Evolutionary conservation across 2,797 vertebrate genomes (phyloP).

Genomic region (Yasuhikotakia modesta): DNA sequence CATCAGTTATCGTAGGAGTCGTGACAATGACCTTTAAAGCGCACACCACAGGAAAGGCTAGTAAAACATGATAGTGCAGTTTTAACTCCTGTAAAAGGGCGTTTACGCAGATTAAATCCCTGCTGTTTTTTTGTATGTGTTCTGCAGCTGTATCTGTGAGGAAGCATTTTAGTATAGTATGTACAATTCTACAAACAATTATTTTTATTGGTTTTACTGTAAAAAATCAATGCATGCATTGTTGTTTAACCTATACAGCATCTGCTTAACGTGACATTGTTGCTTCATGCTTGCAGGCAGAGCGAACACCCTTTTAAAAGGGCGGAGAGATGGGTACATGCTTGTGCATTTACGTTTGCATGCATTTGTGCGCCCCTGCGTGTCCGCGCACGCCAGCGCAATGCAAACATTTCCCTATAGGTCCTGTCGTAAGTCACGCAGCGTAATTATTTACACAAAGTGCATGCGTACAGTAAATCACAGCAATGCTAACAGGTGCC

Average conservation of each 20-base stretch:
- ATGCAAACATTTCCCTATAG: background rate
- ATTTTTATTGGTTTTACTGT: too few relatives aligned
- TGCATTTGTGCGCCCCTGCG: conserved; percentile 1
- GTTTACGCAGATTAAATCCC: conserved; percentile 27
- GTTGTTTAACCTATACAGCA: too few relatives aligned
- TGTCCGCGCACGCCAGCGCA: conserved; percentile 2
- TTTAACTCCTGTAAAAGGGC: conserved; percentile 51
- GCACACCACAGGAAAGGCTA: conserved; percentile 40
- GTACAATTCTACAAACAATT: too few relatives aligned
- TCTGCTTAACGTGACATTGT: too few relatives aligned
- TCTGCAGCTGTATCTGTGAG: background rate
- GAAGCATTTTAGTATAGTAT: too few relatives aligned
- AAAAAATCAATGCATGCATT: too few relatives aligned
- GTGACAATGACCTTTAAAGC: conserved; percentile 44
- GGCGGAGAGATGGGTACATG: background rate
- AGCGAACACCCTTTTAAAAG: background rate
- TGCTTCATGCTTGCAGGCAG: background rate
- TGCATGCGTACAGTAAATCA: conserved; percentile 12
- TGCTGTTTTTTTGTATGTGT: background rate
- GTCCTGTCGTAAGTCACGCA: conserved; percentile 4
- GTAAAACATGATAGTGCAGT: conserved; percentile 62
- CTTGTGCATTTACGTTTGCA: conserved; percentile 1
- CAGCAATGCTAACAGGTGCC: conserved; percentile 4
- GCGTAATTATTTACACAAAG: background rate
- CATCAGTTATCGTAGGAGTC: conserved; percentile 25